Percentiles rank a stretch among this genome's conserved stretches.
phyloP scores from a whole-genome alignment of 2,888 invertebrate species.

The Eurytoma californica region DNA sequence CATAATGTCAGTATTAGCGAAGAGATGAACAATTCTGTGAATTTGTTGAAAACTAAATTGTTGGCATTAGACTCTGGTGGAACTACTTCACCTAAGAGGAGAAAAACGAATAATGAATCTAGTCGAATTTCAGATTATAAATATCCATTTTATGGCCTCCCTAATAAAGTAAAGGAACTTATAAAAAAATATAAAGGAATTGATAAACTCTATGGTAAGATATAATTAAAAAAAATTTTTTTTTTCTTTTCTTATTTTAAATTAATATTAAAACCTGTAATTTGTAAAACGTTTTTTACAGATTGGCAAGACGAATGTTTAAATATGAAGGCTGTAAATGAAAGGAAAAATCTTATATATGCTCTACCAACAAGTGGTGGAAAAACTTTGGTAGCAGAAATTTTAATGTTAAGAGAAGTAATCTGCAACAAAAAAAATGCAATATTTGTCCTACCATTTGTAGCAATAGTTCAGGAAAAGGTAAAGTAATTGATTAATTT shows the following conservation, averaged over 20 bases:
- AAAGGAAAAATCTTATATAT: slow-evolving; percentile 90
- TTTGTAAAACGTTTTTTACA: slow-evolving; percentile 67
- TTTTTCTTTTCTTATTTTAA: slow-evolving; percentile 9
- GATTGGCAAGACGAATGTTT: slow-evolving; percentile 98
- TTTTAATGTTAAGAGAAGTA: slow-evolving; percentile 91
- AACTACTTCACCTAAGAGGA: slow-evolving; percentile 32
- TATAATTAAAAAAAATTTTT: slow-evolving; percentile 8
- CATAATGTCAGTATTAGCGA: slow-evolving; percentile 22
- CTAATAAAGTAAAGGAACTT: slow-evolving; percentile 82
- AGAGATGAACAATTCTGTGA: slow-evolving; percentile 43
- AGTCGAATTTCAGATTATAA: slow-evolving; percentile 1
- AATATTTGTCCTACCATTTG: slow-evolving; percentile 93
- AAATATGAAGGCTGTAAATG: slow-evolving; percentile 83
- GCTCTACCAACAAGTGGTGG: slow-evolving; percentile 97
- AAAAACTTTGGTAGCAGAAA: slow-evolving; percentile 97
- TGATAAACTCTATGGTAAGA: slow-evolving; percentile 81
- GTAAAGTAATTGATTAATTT: slow-evolving; percentile 74
- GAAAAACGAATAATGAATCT: background rate
- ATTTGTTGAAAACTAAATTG: slow-evolving; percentile 51
- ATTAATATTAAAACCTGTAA: background rate
- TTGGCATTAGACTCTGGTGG: slow-evolving; percentile 2
- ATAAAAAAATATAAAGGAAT: slow-evolving; percentile 88
- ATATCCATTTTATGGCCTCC: slow-evolving; percentile 86
- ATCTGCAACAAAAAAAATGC: slow-evolving; percentile 88
- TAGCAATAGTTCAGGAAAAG: slow-evolving; percentile 98